Evolutionary conservation across 2,113 vertebrate species (phyloP).

Genomic region (Nansenia antarctica): DNA sequence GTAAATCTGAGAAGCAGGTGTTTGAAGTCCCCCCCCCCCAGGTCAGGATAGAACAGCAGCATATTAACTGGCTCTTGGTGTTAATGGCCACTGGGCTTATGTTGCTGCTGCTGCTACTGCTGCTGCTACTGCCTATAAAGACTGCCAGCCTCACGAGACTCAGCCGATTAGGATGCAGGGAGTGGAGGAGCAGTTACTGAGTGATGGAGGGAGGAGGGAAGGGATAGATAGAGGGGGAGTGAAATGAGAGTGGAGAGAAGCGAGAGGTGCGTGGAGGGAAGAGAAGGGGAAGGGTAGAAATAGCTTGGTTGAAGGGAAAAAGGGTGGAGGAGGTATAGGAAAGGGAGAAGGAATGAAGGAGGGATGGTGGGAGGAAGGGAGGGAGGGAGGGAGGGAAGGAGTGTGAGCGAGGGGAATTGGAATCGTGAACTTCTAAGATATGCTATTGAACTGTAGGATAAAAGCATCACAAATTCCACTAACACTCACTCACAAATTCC

Average conservation of each 20-base stretch:
- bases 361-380: no score
- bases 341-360: background rate
- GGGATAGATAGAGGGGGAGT: background rate
- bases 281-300: conserved; percentile 3
- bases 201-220: background rate
- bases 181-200: background rate
- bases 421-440: no score
- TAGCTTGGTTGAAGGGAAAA: no score
- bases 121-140: background rate
- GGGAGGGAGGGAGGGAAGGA: no score
- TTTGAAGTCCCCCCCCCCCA: background rate
- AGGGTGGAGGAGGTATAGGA: no score
- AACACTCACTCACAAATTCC: no score
- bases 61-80: conserved; percentile 7
- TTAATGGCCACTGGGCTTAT: conserved; percentile 6
- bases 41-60: no score
- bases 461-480: no score
- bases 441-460: no score
- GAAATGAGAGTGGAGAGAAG: conserved; percentile 1
- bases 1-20: background rate
- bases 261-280: background rate
- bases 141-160: background rate
- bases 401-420: no score
- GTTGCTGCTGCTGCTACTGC: no score
- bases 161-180: background rate